Evolutionary conservation across 2,888 invertebrate species (phyloP), one percentile per base, ranked within the genome.

Genomic region (Pseudococcus longispinus): DNA sequence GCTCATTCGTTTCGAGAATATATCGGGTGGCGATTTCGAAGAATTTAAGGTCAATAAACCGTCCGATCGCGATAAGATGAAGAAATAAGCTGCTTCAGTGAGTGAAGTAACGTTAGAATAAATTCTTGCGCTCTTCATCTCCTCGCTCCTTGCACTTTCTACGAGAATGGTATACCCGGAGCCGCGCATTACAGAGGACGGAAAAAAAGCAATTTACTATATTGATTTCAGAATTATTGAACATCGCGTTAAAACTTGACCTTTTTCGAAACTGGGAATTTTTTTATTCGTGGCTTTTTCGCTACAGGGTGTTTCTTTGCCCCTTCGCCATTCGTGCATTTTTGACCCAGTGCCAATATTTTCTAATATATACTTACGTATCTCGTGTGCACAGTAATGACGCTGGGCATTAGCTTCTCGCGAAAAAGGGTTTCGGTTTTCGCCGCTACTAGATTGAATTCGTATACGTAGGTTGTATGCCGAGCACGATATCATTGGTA

Each of bases 161-260:
- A 29, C 29, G 70, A 70, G 65, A 8, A 26, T 23, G 65, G 65
- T 65, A 65, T 15, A 15, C 9, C 2, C 37, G 37, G 77, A 20
- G 29, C 44, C 13, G 51, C 6, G 23, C 23, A 23, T 23, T 60
- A 60, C 2, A 60, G 23, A 23, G 60, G 60, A 60, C 20, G 23
- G 23, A 23, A 23, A 60, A 42, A 80, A 80, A 42, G 20, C 42
- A 80, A 80, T 80, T 80, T 80, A 80, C 77, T 80, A 42, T 80
- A 80, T 80, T 42, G 77, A 80, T 80, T 80, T 80, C 77, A 42
- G 77, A 80, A 80, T 80, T 80, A 80, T 80, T 42, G 77, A 80
- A 80, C 77, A 80, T 80, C 77, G 77, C 77, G 77, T 80, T 80
- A 80, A 80, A 80, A 80, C 77, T 80, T 80, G 77, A 80, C 77